Evolutionary conservation across 2,113 vertebrate species (phyloP).

Genomic region (Bostrychus sinensis): DNA sequence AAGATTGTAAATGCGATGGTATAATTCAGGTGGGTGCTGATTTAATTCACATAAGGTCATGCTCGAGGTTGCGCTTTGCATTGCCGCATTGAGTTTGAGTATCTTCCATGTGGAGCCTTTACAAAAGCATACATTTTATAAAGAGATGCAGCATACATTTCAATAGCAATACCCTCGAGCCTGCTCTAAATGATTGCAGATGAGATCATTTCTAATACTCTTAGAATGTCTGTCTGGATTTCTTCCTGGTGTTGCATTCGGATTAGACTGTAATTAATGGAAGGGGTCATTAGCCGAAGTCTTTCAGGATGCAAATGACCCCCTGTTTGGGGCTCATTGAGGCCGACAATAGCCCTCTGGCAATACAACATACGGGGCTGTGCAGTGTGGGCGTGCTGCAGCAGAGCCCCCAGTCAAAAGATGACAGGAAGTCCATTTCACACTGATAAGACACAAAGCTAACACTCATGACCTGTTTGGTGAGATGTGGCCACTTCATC

Average conservation of each 20-base stretch:
- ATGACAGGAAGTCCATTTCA: slow-evolving; percentile 30
- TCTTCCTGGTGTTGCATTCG: background rate
- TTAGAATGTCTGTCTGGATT: background rate
- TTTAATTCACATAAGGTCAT: slow-evolving; percentile 1
- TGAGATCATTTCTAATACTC: background rate
- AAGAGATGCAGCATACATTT: background rate
- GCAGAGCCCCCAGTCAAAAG: slow-evolving; percentile 31
- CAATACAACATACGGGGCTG: slow-evolving; percentile 18
- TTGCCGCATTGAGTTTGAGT: background rate
- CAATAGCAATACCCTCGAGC: background rate
- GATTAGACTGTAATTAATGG: slow-evolving; percentile 42
- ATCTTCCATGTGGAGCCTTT: background rate
- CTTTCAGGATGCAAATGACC: slow-evolving; percentile 53
- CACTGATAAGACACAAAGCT: slow-evolving; percentile 28
- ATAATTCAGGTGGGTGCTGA: slow-evolving; percentile 5
- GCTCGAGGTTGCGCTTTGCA: background rate
- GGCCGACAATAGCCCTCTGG: slow-evolving; percentile 41
- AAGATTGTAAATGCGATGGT: background rate
- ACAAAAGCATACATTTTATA: background rate
- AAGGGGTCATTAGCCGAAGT: slow-evolving; percentile 36
- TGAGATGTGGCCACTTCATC: background rate
- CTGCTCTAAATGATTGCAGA: background rate
- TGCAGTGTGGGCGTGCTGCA: slow-evolving; percentile 25
- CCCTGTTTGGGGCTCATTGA: slow-evolving; percentile 34
- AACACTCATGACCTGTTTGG: background rate